Conservation (phyloP, 2,113 vertebrate genomes). For the Spermophilus dauricus region DNA sequence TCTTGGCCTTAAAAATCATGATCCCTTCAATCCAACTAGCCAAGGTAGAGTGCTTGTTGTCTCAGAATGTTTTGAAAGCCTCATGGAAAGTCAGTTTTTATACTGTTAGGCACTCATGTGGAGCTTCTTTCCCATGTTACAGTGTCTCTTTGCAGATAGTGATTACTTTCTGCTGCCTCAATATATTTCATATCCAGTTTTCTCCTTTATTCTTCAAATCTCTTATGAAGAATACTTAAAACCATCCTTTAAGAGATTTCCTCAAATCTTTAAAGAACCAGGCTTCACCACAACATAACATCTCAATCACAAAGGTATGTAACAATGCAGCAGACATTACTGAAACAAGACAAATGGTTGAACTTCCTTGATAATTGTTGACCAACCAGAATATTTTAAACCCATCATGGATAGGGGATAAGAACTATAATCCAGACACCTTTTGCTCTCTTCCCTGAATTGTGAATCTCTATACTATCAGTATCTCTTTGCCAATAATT, state of each 20-base stretch:
- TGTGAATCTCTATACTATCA: neutral
- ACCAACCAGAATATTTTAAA: conserved; percentile 18
- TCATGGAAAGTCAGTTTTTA: neutral
- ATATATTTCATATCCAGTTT: conserved; percentile 11
- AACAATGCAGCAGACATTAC: neutral
- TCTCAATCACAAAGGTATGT: neutral
- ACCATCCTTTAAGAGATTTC: conserved; percentile 21
- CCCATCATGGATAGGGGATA: neutral
- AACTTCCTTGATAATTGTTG: neutral
- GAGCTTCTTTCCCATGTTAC: neutral
- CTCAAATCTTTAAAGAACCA: neutral
- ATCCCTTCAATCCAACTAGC: neutral
- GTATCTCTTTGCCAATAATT: neutral
- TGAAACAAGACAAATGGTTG: neutral
- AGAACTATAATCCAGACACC: neutral
- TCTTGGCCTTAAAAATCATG: neutral
- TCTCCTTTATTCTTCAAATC: conserved; percentile 5
- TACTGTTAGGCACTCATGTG: neutral
- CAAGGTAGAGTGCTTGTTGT: neutral
- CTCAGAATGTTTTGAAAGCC: neutral
- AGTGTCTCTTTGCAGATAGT: neutral
- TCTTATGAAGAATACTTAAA: conserved; percentile 37
- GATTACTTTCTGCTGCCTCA: neutral
- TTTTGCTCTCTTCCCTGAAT: neutral
- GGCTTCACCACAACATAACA: neutral